Evolutionary conservation across 2,113 vertebrate species (phyloP), one percentile per base, ranked within the genome.

Genomic region (Lamprologus callipterus): DNA sequence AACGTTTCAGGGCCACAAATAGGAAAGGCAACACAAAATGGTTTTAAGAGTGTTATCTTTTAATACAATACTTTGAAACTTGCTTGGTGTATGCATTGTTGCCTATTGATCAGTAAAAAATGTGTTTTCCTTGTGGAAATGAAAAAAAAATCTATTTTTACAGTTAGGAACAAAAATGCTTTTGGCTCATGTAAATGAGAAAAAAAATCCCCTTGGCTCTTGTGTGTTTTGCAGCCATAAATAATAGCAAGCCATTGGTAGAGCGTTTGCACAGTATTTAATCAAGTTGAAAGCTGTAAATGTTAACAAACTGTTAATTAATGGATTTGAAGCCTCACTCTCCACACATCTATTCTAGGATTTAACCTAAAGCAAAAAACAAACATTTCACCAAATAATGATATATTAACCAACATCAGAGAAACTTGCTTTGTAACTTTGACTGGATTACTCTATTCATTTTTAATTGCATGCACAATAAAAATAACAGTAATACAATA

Each of bases 401-500:
- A 51, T 51, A 49, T 49, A 78, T 49, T 12, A 28, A 11, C 40
- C 16, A 78, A 78, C 2, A 49, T 19, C 45, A 78, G 7, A 33
- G 6, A 19, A 51, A 47, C 17, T 51, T 33, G 0, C 26, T 13
- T 51, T n/a, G 4, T 6, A 33, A 51, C 17, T 51, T 49, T 2
- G 5, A 47, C 47, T 37, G 7, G 26, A 53, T 68, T 42, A 63
- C 14, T 49, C 14, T 5, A 13, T 26, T 82, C 3, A 0, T 47
- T 80, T 80, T 49, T 65, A 21, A 23, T 28, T 19, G 13, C 21
- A 14, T 54, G 5, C 75, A 35, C 28, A 1, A 49, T 19, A 78
- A 73, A 17, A 51, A 51, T 28, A 78, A 49, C 23, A 78, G 45
- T 53, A 6, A 81, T 17, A 60, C 60, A 63, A 49, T 9, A 99